These are phyloP conservation scores for Sander vitreus DNA, from an alignment of 2,113 vertebrate genomes.

Conservation along the genomic window DNA sequence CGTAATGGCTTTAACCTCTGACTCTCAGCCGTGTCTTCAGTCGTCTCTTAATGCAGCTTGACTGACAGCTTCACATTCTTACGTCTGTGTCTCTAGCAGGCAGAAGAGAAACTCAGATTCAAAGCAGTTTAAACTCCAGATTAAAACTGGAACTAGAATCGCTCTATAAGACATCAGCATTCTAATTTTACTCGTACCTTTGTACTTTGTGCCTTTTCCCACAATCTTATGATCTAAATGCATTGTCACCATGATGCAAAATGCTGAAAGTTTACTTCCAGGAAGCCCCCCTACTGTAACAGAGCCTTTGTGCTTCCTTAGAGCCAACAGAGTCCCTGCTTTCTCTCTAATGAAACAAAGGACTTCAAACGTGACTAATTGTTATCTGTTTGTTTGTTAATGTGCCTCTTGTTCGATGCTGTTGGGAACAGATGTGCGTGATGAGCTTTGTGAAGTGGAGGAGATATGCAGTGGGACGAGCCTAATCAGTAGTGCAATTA, in stretches of 20 bases:
- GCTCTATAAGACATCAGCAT: background rate
- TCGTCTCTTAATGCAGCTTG: constrained; percentile 69
- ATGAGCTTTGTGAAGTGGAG: constrained; percentile 81
- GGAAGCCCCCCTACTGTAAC: constrained; percentile 45
- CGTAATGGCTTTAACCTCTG: constrained; percentile 86
- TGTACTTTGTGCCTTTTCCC: constrained; percentile 4
- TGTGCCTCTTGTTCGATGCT: constrained; percentile 68
- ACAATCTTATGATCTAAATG: constrained; percentile 24
- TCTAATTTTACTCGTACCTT: background rate
- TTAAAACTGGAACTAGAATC: background rate
- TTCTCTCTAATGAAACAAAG: constrained; percentile 66
- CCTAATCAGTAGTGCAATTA: constrained; percentile 78
- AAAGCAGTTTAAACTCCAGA: constrained; percentile 8
- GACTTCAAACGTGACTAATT: constrained; percentile 81
- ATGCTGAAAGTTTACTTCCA: constrained; percentile 59
- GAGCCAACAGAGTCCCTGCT: constrained; percentile 48
- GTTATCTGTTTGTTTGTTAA: constrained; percentile 78
- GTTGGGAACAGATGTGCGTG: constrained; percentile 80
- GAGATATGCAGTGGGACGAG: constrained; percentile 67
- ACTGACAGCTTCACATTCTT: constrained; percentile 76
- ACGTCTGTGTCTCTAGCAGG: constrained; percentile 34
- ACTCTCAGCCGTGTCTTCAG: constrained; percentile 58
- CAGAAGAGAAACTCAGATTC: background rate
- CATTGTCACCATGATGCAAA: constrained; percentile 56
- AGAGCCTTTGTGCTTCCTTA: constrained; percentile 51